Evolutionary conservation across 2,113 vertebrate species (phyloP).

Genomic region (Nanorana parkeri): DNA sequence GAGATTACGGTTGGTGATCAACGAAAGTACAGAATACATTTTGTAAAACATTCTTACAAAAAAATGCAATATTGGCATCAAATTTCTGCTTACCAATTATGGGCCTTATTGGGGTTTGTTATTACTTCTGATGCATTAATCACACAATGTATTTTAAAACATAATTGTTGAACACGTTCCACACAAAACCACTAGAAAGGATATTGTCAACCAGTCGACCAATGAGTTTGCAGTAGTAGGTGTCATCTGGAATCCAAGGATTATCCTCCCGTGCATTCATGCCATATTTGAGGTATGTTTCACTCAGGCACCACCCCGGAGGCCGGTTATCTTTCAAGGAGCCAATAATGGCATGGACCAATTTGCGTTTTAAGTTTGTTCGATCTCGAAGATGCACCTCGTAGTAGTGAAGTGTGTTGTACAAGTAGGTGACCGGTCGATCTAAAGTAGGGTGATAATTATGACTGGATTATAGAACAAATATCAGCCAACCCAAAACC

Average conservation of each 20-base stretch:
- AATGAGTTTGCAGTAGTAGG: slow-evolving; percentile 97
- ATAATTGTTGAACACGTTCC: not conserved
- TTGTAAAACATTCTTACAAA: too few species aligned
- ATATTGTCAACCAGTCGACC: slow-evolving; percentile 98
- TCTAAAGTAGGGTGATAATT: slow-evolving; percentile 72
- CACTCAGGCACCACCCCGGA: slow-evolving; percentile 94
- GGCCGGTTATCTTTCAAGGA: slow-evolving; percentile 96
- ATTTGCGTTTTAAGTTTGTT: slow-evolving; percentile 92
- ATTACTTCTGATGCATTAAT: too few species aligned
- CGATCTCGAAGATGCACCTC: slow-evolving; percentile 91
- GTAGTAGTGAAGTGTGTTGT: slow-evolving; percentile 98
- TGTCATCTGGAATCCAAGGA: slow-evolving; percentile 94
- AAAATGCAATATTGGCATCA: too few species aligned
- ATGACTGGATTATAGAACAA: too few species aligned
- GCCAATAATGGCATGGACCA: slow-evolving; percentile 96
- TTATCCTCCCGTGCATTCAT: slow-evolving; percentile 95
- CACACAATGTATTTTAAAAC: not conserved
- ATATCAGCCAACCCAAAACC: too few species aligned
- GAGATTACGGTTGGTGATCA: too few species aligned
- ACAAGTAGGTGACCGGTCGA: slow-evolving; percentile 95
- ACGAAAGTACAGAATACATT: too few species aligned
- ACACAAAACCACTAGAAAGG: slow-evolving; percentile 72
- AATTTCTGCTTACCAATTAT: too few species aligned
- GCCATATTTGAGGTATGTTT: slow-evolving; percentile 91
- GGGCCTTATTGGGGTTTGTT: too few species aligned